These are phyloP conservation scores for Augochlorella aurata DNA, from an alignment of 2,888 invertebrate genomes.

Conservation along the genomic window DNA sequence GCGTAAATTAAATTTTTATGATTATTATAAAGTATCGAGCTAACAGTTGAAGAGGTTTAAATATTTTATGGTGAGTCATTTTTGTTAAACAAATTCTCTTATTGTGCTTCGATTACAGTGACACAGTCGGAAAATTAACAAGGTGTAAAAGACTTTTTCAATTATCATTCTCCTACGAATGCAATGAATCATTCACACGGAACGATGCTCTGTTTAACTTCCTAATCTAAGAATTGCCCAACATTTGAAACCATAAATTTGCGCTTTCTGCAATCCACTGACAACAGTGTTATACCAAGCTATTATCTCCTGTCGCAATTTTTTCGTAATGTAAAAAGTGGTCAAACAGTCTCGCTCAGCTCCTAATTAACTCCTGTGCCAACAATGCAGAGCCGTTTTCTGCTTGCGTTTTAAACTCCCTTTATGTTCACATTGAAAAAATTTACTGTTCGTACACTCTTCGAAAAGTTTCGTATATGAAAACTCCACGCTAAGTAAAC, in stretches of 20 bases:
- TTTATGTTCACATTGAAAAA: not conserved
- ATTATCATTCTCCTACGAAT: not conserved
- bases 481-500: not conserved
- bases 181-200: not conserved
- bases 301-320: not conserved
- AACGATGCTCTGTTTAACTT: not conserved
- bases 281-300: not conserved
- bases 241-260: not conserved
- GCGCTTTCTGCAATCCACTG: not conserved
- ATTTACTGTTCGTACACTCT: not conserved
- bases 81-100: no score
- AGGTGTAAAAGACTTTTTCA: no score
- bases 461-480: not conserved
- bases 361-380: not conserved
- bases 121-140: no score
- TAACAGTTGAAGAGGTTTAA: no score
- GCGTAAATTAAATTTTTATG: no score
- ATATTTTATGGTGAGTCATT: no score
- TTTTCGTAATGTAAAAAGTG: not conserved
- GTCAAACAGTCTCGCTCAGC: constrained; percentile 1
- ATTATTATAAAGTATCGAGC: no score
- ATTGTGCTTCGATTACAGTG: no score
- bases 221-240: not conserved
- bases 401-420: not conserved
- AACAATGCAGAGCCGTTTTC: not conserved